Base-by-base conservation (phyloP, 2,113 vertebrate genomes). In the Conger conger region DNA sequence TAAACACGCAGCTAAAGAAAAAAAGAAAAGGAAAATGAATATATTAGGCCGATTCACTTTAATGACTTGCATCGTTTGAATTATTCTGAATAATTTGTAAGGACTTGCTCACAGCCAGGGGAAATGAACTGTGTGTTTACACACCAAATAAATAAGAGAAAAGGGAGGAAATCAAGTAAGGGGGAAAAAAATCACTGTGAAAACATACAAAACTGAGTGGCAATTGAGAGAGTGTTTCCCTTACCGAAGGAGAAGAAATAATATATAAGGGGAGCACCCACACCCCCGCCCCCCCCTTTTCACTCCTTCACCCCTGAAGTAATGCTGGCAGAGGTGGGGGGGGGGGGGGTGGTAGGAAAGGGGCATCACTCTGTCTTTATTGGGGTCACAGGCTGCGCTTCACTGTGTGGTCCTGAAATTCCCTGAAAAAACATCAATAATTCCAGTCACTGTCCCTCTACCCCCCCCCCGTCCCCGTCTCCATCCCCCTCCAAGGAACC, bases 61-160 rank as follows among this genome's bases (percentile, higher is more conserved):
- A 77, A 63, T 77, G 68, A 50, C 45, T 50, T 50, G 45, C 45
- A 50, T 50, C 45, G 33, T 36, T 77, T 78, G 73, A 76, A 54
- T 15, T 36, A 92, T 91, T 89, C 87, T 89, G 91, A 27, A 9
- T 92, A 13, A 92, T 94, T 94, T 92, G 93, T 92, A 90, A 91
- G 87, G 85, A 88, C 90, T 91, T 91, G 86, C 89, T 92, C 85
- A 37, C 86, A 89, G 86, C 89, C 89, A 88, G 91, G 86, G 76
- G 87, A 88, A 63, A 63, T 88, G 79, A 80, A 87, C 86, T 84
- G 86, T 86, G 79, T 94, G 92, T 94, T 94, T 93, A 90, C 90
- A 94, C 89, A 93, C 91, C 92, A 95, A 95, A 95, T 95, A 94
- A 94, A 95, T 92, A 94, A 88, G 79, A 90, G 89, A 83, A 85